These are phyloP conservation scores for Tethea ocularis DNA, from an alignment of 2,888 invertebrate genomes.

Conservation along the genomic window DNA sequence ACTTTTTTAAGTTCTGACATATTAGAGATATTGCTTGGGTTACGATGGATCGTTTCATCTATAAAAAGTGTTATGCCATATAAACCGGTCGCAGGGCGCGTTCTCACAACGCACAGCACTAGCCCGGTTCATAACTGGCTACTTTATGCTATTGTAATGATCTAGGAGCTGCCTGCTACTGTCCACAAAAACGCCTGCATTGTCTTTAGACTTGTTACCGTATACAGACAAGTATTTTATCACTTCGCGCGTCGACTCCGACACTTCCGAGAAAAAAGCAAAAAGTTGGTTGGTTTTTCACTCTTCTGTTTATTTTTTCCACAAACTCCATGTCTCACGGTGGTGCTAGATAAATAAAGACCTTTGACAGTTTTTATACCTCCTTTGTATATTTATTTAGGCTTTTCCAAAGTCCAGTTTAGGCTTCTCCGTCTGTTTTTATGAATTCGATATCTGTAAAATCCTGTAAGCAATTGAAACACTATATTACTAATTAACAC, in stretches of 20 bases:
- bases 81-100: slow-evolving; percentile 68
- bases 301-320: slow-evolving; percentile 23
- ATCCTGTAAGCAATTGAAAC: slow-evolving; percentile 11
- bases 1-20: slow-evolving; percentile 36
- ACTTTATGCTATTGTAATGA: slow-evolving; percentile 81
- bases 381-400: slow-evolving; percentile 34
- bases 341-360: slow-evolving; percentile 40
- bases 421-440: slow-evolving; percentile 7
- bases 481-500: slow-evolving; percentile 41
- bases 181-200: slow-evolving; percentile 73
- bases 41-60: slow-evolving; percentile 58
- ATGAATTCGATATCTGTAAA: neutral
- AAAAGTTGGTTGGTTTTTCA: slow-evolving; percentile 32
- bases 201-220: slow-evolving; percentile 72
- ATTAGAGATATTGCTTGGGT: slow-evolving; percentile 54
- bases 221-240: slow-evolving; percentile 60
- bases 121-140: slow-evolving; percentile 75
- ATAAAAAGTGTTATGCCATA: slow-evolving; percentile 68
- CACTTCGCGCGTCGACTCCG: slow-evolving; percentile 59
- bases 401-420: slow-evolving; percentile 16
- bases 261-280: slow-evolving; percentile 61
- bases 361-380: slow-evolving; percentile 42
- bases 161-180: slow-evolving; percentile 71
- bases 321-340: slow-evolving; percentile 28
- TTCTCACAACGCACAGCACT: slow-evolving; percentile 57